Base-by-base conservation (phyloP, 2,888 invertebrate genomes). In the Chymomyza amoena region DNA sequence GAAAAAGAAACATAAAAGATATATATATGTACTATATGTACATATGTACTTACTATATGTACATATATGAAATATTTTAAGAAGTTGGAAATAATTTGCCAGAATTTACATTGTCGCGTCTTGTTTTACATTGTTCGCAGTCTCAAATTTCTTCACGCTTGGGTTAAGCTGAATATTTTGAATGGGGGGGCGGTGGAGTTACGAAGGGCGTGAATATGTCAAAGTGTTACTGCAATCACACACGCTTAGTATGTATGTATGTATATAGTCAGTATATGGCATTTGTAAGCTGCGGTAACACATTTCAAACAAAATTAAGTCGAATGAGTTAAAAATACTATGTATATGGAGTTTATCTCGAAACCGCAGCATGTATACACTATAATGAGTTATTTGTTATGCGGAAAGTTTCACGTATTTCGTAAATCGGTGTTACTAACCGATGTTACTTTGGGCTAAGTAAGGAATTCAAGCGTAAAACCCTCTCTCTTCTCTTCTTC, bases 91-190 rank as follows among this genome's bases (percentile, higher is more conserved):
- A 13, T 13, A 45, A 45, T 13, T 45, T 45, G 39, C 39, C 39
- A 45, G 39, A 45, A 45, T 45, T 45, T 45, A 45, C 39, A 45
- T 13, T 13, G 39, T 54, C 32, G 52, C 57, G 52, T 20, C 66
- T 50, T 60, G 54, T 67, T 64, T 72, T 68, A 70, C 66, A 69
- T 36, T 66, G 73, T 75, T 66, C 32, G 68, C 45, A 61, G 66
- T 16, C 65, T 84, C 78, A n/a, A 76, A 79, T 81, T 84, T 78
- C 80, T 67, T 68, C 70, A 45, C 39, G 73, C 52, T 64, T 76
- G 59, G 79, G 66, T 61, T 61, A 39, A 84, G 84, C 72, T 75
- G 57, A 54, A 66, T 70, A 68, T 62, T 62, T 61, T 18, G 16
- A 9, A 18, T 16, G 54, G 5, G 16, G 0, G 20, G n/a, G 0